Conservation (phyloP, 2,113 vertebrate species). For the Solea solea region DNA sequence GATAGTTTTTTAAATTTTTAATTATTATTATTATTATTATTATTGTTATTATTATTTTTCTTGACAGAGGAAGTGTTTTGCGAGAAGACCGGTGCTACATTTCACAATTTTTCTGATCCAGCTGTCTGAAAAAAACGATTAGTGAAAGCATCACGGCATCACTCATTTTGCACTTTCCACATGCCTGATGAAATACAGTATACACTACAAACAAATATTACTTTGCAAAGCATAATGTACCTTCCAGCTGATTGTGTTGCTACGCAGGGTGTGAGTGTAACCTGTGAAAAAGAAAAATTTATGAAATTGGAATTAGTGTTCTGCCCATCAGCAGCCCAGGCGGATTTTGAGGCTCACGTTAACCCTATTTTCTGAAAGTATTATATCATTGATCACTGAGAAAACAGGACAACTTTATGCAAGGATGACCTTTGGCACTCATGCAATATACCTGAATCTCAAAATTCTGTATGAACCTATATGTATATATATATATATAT, state of each 20-base stretch:
- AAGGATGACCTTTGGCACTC: constrained; percentile 89
- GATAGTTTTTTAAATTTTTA: constrained; percentile 56
- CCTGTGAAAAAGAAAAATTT: neutral
- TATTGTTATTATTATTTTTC: neutral
- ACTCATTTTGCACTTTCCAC: constrained; percentile 70
- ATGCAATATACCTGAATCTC: constrained; percentile 90
- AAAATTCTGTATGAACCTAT: constrained; percentile 87
- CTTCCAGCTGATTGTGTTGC: constrained; percentile 51
- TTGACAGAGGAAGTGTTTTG: constrained; percentile 24
- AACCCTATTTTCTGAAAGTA: constrained; percentile 56
- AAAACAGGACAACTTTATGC: constrained; percentile 70
- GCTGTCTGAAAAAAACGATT: constrained; percentile 16
- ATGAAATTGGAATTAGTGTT: constrained; percentile 50
- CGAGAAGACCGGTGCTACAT: constrained; percentile 39
- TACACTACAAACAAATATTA: constrained; percentile 16
- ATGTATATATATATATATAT: constrained; percentile 80
- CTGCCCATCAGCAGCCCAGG: constrained; percentile 46
- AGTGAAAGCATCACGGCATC: constrained; percentile 34
- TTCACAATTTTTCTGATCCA: constrained; percentile 9
- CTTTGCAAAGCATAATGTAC: constrained; percentile 37
- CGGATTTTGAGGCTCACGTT: constrained; percentile 20
- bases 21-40: neutral
- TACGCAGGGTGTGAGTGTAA: constrained; percentile 40
- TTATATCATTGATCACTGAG: constrained; percentile 44
- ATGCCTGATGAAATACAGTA: constrained; percentile 43